Conservation (phyloP, 2,797 vertebrate genomes). For the Sternarchorhynchus goeldii region DNA sequence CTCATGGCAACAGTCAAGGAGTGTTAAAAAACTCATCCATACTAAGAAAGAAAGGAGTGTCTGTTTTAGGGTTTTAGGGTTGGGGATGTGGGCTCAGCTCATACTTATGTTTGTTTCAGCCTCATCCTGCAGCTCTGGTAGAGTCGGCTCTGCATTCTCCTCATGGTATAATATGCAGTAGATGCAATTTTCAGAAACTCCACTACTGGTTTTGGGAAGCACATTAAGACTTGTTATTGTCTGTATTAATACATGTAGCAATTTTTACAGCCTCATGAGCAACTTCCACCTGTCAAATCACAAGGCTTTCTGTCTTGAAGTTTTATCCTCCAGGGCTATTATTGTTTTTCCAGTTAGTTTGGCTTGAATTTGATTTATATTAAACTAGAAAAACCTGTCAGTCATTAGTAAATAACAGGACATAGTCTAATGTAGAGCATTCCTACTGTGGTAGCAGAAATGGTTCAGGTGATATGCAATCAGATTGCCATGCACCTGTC, state of each 20-base stretch:
- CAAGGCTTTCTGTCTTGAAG: background rate
- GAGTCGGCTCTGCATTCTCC: background rate
- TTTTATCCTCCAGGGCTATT: background rate
- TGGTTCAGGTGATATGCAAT: too few relatives aligned
- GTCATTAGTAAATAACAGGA: too few relatives aligned
- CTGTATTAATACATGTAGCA: background rate
- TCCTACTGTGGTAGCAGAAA: too few relatives aligned
- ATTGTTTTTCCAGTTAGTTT: slow-evolving; percentile 3
- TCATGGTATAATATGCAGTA: background rate
- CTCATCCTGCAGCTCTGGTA: background rate
- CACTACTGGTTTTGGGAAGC: background rate
- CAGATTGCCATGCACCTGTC: too few relatives aligned
- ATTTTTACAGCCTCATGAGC: background rate
- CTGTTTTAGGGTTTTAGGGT: background rate
- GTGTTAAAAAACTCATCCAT: slow-evolving; percentile 4
- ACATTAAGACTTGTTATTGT: slow-evolving; percentile 7
- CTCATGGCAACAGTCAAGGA: too few relatives aligned
- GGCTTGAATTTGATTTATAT: background rate
- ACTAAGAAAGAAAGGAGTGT: background rate
- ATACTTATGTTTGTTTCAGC: background rate
- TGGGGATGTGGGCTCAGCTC: background rate
- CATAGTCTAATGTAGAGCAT: too few relatives aligned
- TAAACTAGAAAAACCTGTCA: too few relatives aligned
- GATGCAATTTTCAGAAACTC: slow-evolving; percentile 1
- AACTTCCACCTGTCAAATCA: slow-evolving; percentile 1